Conservation (phyloP, 35 echinoderm and acorn worm genomes). For the Heliocidaris erythrogramma region DNA sequence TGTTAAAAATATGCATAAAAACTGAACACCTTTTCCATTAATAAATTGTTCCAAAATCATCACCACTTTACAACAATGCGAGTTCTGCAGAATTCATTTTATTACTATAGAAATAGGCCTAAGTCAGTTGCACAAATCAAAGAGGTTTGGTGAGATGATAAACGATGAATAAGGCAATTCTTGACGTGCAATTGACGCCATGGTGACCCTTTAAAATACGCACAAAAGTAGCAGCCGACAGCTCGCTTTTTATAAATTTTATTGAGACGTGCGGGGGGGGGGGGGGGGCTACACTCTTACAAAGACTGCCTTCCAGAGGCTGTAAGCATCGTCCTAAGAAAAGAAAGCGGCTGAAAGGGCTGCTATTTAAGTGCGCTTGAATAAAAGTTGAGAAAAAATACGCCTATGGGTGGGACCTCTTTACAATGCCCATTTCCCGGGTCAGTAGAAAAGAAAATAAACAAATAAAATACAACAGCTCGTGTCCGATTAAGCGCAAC, state of each 20-base stretch:
- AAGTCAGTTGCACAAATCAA: not conserved
- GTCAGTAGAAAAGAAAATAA: constrained; percentile 35
- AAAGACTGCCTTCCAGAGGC: not conserved
- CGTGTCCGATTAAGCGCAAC: constrained; percentile 20
- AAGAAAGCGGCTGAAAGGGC: not conserved
- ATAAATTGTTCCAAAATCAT: too few species aligned
- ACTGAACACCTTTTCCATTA: too few species aligned
- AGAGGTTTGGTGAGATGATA: not conserved
- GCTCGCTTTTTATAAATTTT: not conserved
- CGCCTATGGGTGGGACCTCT: constrained; percentile 22
- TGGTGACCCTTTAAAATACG: not conserved
- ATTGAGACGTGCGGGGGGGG: not conserved
- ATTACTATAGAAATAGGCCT: not conserved
- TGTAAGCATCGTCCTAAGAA: not conserved
- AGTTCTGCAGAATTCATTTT: not conserved
- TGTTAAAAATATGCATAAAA: too few species aligned
- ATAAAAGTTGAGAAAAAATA: constrained; percentile 37
- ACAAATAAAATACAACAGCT: constrained; percentile 23
- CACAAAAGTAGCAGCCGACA: not conserved
- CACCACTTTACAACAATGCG: not conserved
- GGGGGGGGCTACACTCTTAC: not conserved
- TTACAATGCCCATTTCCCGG: constrained; percentile 32
- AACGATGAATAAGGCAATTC: not conserved
- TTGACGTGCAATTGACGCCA: constrained; percentile 6
- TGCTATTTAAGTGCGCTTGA: constrained; percentile 12